Base-by-base conservation (phyloP, 2,113 vertebrate genomes). In the Gambusia affinis region DNA sequence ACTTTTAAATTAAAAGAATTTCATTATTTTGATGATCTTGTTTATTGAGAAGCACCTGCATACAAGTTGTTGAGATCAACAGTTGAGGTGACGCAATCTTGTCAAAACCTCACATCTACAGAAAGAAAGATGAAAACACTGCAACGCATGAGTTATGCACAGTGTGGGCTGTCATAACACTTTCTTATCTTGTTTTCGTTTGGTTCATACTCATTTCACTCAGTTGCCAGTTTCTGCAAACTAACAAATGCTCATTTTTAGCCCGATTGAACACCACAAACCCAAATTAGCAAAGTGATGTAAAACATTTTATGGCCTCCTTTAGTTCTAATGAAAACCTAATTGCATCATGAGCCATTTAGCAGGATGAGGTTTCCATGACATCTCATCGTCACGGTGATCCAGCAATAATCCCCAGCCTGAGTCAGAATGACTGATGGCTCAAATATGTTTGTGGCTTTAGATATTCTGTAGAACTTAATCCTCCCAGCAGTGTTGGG, bases 81-180 rank as follows among this genome's bases (percentile, higher is more conserved):
- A 87, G 79, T 79, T 86, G 67, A 88, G 31, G 64, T 57, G 44
- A 73, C 64, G 79, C 75, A 72, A 85, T 82, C 67, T 31, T 72
- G 82, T 85, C 69, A 85, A 73, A 19, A 8, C 29, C 28, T 79
- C 63, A 29, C 74, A 63, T 68, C 83, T 83, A 79, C 42, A n/a
- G 63, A 62, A 68, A 70, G 57, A 37, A 37, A 11, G 12, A 37
- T 3, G 35, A 37, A 37, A 67, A 8, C 27, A 7, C 35, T 15
- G 37, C 47, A 74, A 72, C 77, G 60, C 31, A 17, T 29, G 5
- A 64, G 15, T 14, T 51, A 63, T 62, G 70, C n/a, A 65, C 57
- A 57, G 87, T 90, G 83, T 72, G 80, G 78, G 82, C 44, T 90
- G 57, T 87, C 82, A 88, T 54, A 91, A 90, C 78, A 86, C 10